Base-by-base conservation (phyloP, 2,888 invertebrate genomes). In the Eumacrocentrus americanus region DNA sequence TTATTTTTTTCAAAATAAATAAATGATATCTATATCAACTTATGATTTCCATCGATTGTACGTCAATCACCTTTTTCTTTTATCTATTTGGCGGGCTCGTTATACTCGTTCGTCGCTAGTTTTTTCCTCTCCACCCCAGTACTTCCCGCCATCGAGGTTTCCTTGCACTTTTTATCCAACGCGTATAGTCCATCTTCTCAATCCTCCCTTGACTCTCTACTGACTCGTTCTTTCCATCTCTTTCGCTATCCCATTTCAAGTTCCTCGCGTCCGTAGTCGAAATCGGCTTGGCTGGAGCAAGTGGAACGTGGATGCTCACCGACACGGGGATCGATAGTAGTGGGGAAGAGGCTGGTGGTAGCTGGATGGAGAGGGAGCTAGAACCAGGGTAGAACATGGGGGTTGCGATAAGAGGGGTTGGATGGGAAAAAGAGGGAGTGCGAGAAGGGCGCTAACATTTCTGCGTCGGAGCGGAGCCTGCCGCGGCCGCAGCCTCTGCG, bases 281-380 rank as follows among this genome's bases (percentile, higher is more conserved):
- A 66, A 61, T 66, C 64, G 60, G 57, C 52, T 64, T 60, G 58
- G 57, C 59, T 58, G 62, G 56, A 61, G 60, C 52, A 63, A 61
- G 51, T 55, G 59, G 54, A 64, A 65, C 68, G 67, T 63, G 64
- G 48, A 62, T 67, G 66, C 65, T 70, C 65, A 65, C 67, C 66
- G 66, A 51, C 51, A 34, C 29, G 66, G 70, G 70, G 75, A 75
- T 75, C 75, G 75, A 75, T 67, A 61, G 67, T 68, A 65, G 72
- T 66, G 70, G 73, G 72, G 72, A 66, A 63, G 46, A 40, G 38
- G 52, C 50, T 52, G 64, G 63, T 52, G 62, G 59, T n/a, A 53
- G 60, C 23, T 48, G 37, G 29, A 40, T 2, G 34, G 47, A 48
- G 44, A 52, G 53, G 46, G 58, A 47, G 46, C 47, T 61, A 23